Conservation (phyloP, 2,888 invertebrate species). For the Junonia oenone region DNA sequence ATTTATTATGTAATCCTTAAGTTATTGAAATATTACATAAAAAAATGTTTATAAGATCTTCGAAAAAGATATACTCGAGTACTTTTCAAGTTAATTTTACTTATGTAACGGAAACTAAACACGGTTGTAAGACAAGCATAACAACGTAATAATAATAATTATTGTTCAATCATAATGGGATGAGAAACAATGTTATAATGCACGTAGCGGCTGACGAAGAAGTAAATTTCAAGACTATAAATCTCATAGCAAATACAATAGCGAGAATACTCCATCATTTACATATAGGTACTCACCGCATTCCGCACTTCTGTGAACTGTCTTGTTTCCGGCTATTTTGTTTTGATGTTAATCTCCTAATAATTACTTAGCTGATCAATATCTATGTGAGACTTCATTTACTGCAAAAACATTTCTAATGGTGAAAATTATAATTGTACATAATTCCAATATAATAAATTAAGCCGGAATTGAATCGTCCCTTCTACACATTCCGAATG, state of each 20-base stretch:
- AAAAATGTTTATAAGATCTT: too few species aligned
- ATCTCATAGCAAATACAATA: constrained; percentile 42
- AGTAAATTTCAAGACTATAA: constrained; percentile 25
- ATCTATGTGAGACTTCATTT: not conserved
- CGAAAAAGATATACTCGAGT: too few species aligned
- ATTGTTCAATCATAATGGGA: constrained; percentile 24
- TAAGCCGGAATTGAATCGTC: not conserved
- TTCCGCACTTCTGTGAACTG: constrained; percentile 41
- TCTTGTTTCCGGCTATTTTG: constrained; percentile 36
- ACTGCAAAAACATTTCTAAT: not conserved
- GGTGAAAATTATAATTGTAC: not conserved
- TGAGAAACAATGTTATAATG: constrained; percentile 19
- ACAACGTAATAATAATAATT: constrained; percentile 6
- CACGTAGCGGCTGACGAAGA: constrained; percentile 16
- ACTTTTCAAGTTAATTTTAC: not conserved
- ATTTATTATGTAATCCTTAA: too few species aligned
- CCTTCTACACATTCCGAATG: not conserved
- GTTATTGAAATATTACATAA: too few species aligned
- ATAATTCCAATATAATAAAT: not conserved
- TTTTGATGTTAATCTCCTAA: constrained; percentile 17
- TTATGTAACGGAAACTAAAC: constrained; percentile 7
- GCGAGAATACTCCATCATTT: constrained; percentile 44
- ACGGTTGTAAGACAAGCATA: not conserved
- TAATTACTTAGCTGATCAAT: constrained; percentile 7
- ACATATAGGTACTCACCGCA: constrained; percentile 49